Percentiles rank a stretch among this genome's conserved stretches.
phyloP scores from a whole-genome alignment of 2,113 vertebrate species.

The Entelurus aequoreus region DNA sequence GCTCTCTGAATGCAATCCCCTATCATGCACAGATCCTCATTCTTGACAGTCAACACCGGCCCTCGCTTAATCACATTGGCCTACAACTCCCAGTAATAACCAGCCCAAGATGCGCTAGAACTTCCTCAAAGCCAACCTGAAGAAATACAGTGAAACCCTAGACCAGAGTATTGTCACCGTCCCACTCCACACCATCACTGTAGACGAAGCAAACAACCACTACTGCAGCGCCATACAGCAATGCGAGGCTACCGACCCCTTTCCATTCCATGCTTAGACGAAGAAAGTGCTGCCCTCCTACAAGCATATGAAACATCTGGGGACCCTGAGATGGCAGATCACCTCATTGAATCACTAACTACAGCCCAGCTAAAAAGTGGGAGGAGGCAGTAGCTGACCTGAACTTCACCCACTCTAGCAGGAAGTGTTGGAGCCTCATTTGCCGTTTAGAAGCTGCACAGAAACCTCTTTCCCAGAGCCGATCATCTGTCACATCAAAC shows the following conservation, averaged over 20 bases:
- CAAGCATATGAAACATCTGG: not conserved
- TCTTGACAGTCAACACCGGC: no score
- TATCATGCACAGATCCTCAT: no score
- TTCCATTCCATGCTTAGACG: not conserved
- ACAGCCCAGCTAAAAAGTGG: not conserved
- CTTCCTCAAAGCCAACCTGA: not conserved
- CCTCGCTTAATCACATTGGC: not conserved
- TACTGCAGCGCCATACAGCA: not conserved
- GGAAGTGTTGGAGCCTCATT: no score
- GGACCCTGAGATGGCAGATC: constrained; percentile 1
- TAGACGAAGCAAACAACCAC: not conserved
- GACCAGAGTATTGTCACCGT: not conserved
- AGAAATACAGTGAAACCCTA: not conserved
- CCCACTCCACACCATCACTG: constrained; percentile 2
- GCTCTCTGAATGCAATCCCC: no score
- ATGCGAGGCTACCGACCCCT: not conserved
- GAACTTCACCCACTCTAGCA: not conserved
- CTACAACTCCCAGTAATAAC: not conserved
- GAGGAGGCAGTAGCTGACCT: not conserved
- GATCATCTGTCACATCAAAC: no score
- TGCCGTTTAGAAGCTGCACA: no score
- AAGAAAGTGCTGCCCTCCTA: constrained; percentile 1
- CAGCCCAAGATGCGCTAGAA: not conserved
- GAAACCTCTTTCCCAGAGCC: no score
- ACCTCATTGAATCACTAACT: not conserved